Percentiles rank a stretch among this genome's conserved stretches.
phyloP scores from a whole-genome alignment of 2,797 vertebrate genomes.

The Eremophila alpestris region DNA sequence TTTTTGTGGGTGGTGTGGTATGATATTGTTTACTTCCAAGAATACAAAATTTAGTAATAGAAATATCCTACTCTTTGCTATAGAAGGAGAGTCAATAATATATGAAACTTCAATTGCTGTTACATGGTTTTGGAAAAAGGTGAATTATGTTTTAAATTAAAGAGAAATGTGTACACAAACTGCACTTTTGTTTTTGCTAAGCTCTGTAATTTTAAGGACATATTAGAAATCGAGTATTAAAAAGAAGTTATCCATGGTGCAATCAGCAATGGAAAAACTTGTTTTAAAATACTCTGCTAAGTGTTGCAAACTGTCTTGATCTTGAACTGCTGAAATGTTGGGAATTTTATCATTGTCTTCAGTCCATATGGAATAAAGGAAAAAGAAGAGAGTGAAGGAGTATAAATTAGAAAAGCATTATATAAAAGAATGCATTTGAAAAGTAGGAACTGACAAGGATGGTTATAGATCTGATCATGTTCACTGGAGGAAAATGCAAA shows the following conservation, averaged over 20 bases:
- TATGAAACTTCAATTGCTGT: neutral
- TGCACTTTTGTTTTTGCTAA: neutral
- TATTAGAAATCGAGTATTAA: neutral
- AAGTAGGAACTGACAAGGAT: conserved; percentile 9
- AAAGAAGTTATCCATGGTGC: neutral
- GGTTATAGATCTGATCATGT: neutral
- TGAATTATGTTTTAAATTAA: neutral
- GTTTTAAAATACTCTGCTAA: neutral
- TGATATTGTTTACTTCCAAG: neutral
- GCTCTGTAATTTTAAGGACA: neutral
- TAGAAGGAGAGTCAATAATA: neutral
- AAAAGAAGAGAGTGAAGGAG: neutral
- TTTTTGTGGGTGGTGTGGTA: neutral
- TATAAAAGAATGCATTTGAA: conserved; percentile 19
- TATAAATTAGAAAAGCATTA: neutral
- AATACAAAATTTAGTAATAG: neutral
- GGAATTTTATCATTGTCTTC: neutral
- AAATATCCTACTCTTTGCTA: neutral
- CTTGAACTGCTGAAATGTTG: neutral
- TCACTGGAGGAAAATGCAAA: neutral
- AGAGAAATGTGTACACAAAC: neutral
- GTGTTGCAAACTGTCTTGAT: neutral
- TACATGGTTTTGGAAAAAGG: neutral
- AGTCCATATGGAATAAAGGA: neutral
- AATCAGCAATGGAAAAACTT: neutral